A percentile compares a stretch with the other conserved stretches of the same genome.
Conservation (phyloP, 2,113 vertebrate species). For the Lagopus muta region DNA sequence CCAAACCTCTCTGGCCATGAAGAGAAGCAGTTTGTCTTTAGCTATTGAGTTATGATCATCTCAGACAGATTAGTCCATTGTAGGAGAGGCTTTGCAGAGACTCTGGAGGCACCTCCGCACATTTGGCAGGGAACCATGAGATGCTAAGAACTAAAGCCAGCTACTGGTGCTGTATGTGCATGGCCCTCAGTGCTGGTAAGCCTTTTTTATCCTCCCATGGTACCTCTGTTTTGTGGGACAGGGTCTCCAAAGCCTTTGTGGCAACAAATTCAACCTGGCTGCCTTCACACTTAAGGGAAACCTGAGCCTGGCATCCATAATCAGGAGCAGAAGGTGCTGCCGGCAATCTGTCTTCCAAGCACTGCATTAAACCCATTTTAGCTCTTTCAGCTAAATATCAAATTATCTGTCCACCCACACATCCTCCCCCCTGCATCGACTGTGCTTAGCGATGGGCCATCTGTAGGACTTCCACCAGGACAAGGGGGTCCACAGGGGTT, state of each 20-base stretch:
- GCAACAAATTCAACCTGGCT: not conserved
- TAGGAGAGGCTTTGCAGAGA: not conserved
- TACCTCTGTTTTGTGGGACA: not conserved
- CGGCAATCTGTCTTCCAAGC: slow-evolving; percentile 52
- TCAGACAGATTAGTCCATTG: not conserved
- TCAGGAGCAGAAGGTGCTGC: slow-evolving; percentile 66
- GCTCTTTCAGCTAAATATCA: slow-evolving; percentile 59
- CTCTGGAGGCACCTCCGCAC: not conserved
- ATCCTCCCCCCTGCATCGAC: slow-evolving; percentile 19
- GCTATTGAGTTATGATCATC: not conserved
- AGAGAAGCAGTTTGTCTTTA: not conserved
- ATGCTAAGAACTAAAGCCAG: not conserved
- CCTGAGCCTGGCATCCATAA: slow-evolving; percentile 63
- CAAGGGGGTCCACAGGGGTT: slow-evolving; percentile 49
- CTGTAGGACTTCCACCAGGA: slow-evolving; percentile 53
- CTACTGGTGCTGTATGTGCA: not conserved
- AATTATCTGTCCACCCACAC: slow-evolving; percentile 62
- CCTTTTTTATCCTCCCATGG: not conserved
- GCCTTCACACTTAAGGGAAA: slow-evolving; percentile 38
- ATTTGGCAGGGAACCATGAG: not conserved
- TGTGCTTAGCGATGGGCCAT: slow-evolving; percentile 31
- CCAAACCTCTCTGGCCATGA: not conserved
- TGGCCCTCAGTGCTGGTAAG: not conserved
- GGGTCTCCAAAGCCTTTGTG: not conserved
- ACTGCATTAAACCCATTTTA: slow-evolving; percentile 51